These are phyloP conservation scores for Perccottus glenii DNA, from an alignment of 2,113 vertebrate species.

Conservation along the genomic window DNA sequence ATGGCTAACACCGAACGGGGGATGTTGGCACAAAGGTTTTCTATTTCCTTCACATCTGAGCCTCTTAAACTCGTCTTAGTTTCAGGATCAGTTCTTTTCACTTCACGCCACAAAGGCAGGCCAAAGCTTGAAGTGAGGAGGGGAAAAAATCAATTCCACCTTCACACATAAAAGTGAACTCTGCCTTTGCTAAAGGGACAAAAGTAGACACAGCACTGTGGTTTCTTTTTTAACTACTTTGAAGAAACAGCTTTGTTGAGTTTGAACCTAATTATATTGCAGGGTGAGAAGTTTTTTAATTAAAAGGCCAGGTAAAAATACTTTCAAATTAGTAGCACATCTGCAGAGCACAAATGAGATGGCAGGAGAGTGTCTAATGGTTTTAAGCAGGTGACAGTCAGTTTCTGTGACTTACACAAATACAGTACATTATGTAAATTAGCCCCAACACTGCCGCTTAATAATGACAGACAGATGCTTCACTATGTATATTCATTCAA, in stretches of 20 bases:
- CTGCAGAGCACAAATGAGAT: no score
- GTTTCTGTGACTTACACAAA: no score
- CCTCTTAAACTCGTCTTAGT: conserved; percentile 24
- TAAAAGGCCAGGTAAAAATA: no score
- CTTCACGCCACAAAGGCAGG: conserved; percentile 5
- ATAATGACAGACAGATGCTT: no score
- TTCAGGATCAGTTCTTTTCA: conserved; percentile 27
- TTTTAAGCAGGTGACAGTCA: no score
- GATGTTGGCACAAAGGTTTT: conserved; percentile 28
- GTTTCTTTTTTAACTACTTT: conserved; percentile 11
- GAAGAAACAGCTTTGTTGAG: conserved; percentile 11
- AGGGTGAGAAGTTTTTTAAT: no score
- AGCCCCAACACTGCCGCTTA: no score
- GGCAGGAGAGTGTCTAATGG: no score
- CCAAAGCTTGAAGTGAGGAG: neutral
- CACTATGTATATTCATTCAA: no score
- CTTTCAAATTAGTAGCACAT: no score
- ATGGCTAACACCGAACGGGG: conserved; percentile 27
- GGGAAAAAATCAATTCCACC: conserved; percentile 6
- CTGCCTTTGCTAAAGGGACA: conserved; percentile 8
- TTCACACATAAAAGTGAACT: conserved; percentile 10
- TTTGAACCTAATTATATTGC: conserved; percentile 20
- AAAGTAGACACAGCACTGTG: conserved; percentile 2
- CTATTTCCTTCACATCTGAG: conserved; percentile 16
- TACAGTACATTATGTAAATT: no score